Base-by-base conservation (phyloP, 1,140 invertebrate genomes). In the Microplitis demolitor region DNA sequence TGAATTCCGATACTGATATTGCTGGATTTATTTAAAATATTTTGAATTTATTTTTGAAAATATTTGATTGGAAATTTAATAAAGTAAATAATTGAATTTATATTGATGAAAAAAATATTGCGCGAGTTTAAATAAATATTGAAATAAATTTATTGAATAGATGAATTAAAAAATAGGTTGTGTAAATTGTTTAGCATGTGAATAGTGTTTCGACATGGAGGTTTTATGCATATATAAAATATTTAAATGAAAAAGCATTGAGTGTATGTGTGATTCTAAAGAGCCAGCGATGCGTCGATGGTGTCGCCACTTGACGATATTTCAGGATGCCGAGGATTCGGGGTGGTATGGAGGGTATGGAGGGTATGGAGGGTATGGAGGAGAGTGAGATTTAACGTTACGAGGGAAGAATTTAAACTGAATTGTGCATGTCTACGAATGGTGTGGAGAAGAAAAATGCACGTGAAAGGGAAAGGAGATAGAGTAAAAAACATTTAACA, bases 361-460 rank as follows among this genome's bases (percentile, higher is more conserved):
- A n/a, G 13, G 14, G 53, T n/a, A 54, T 4, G 53, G 9, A 54
- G n/a, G 3, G n/a, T 13, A n/a, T 4, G n/a, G 56, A 34, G 45
- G 54, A 60, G 72, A 37, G 35, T 63, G 45, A 70, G 60, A 71
- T 39, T 50, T 53, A 60, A 61, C 33, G 58, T 66, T 53, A 37
- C 64, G 69, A 74, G 54, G 34, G 64, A 74, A 71, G 69, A 74
- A 74, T 74, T 71, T 60, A 71, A 71, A 71, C 73, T 68, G 51
- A 74, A 74, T 63, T 31, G 72, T 67, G 64, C 73, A 60, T 71
- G 68, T 71, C 73, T 66, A 60, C 63, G 67, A 70, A 67, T 62
- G 24, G 73, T 63, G 54, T 45, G 58, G 13, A 62, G 53, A 62
- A 64, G 63, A 31, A 62, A 51, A 67, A 34, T 13, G 64, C 54